These are phyloP conservation scores for Bettongia penicillata DNA, from an alignment of 2,113 vertebrate species.

Conservation along the genomic window DNA sequence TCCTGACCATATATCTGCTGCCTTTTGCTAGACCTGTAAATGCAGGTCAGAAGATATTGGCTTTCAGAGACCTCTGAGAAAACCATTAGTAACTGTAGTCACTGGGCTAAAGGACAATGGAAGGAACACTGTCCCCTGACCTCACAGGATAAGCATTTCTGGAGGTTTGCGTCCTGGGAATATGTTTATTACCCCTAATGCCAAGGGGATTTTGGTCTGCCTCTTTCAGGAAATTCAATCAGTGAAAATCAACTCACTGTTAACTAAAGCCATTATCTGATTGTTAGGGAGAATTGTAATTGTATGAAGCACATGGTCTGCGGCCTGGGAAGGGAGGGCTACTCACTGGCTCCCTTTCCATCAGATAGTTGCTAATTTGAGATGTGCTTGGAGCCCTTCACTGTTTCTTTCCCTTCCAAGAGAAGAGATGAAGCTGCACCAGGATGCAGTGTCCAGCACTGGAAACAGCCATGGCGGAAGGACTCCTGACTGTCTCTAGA, in stretches of 20 bases:
- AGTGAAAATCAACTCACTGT: accelerated
- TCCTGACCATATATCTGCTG: not conserved
- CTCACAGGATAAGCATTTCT: not conserved
- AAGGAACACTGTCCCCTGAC: too few species aligned
- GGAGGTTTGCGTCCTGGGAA: not conserved
- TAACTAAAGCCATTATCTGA: not conserved
- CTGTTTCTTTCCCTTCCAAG: slow-evolving; percentile 13
- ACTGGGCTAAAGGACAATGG: not conserved
- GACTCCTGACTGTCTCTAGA: not conserved
- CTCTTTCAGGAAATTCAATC: not conserved
- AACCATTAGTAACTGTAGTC: not conserved
- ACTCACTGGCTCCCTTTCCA: not conserved
- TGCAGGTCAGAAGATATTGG: not conserved
- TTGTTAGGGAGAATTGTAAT: not conserved
- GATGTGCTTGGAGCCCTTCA: not conserved
- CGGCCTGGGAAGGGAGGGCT: not conserved
- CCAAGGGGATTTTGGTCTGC: not conserved
- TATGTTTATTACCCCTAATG: not conserved
- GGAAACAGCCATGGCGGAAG: not conserved
- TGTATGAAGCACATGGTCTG: not conserved
- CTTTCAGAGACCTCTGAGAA: not conserved
- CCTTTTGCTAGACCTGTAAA: not conserved
- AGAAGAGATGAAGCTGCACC: not conserved
- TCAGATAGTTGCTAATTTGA: not conserved
- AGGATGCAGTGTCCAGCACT: not conserved